These are phyloP conservation scores for Oryzias sinensis DNA, from an alignment of 2,797 vertebrate species.

Conservation along the genomic window DNA sequence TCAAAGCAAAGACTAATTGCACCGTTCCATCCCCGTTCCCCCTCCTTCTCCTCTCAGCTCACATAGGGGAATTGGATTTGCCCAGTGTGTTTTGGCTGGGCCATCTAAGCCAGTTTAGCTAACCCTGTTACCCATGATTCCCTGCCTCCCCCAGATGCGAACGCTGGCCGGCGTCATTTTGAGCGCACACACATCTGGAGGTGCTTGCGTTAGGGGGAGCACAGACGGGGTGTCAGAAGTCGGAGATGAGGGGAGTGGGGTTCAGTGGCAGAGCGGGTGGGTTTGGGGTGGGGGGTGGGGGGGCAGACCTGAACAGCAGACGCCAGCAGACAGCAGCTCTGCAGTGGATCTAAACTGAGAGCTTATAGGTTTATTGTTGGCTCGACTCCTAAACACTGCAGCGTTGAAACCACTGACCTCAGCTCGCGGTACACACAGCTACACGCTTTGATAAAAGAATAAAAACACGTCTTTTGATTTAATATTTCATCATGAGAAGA, in stretches of 20 bases:
- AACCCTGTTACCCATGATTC: constrained; percentile 73
- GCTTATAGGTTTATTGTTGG: constrained; percentile 52
- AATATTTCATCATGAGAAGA: neutral
- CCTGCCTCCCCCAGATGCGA: constrained; percentile 23
- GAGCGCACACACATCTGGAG: constrained; percentile 7
- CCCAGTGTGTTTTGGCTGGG: constrained; percentile 56
- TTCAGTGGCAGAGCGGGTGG: constrained; percentile 38
- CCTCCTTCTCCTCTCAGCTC: constrained; percentile 40
- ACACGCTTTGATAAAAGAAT: neutral
- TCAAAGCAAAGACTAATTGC: constrained; percentile 60
- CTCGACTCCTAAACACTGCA: constrained; percentile 46
- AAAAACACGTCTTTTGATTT: neutral
- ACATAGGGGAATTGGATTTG: constrained; percentile 70
- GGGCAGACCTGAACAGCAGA: constrained; percentile 59
- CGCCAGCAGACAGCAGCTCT: constrained; percentile 62
- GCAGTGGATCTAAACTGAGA: constrained; percentile 54
- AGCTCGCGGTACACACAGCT: constrained; percentile 26
- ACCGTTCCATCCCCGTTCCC: constrained; percentile 9
- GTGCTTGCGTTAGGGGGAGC: constrained; percentile 32
- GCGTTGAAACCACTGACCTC: constrained; percentile 42
- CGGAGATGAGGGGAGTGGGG: constrained; percentile 53
- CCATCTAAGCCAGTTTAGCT: constrained; percentile 76
- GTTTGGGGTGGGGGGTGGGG: neutral
- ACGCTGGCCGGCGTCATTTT: constrained; percentile 23
- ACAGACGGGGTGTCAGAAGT: constrained; percentile 43